Evolutionary conservation across 2,888 invertebrate species (phyloP).

Genomic region (Hyppa rectilinea): DNA sequence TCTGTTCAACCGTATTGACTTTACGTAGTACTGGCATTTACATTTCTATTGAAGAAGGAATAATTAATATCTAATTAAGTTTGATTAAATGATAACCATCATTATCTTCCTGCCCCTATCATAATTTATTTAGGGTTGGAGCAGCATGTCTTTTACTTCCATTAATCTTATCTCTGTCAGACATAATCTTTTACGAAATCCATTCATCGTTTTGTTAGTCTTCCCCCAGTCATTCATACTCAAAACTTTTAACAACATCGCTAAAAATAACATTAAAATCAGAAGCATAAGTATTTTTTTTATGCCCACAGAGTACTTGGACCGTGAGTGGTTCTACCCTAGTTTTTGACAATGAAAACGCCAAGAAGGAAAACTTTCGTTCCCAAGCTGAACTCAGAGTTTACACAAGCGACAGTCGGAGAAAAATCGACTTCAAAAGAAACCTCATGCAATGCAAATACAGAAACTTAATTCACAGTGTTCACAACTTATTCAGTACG

Average conservation of each 20-base stretch:
- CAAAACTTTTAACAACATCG: neutral
- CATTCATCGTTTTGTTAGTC: neutral
- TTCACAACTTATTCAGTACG: slow-evolving; percentile 63
- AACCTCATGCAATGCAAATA: slow-evolving; percentile 62
- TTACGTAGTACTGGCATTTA: neutral
- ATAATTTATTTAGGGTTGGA: neutral
- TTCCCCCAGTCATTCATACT: neutral
- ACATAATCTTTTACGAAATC: neutral
- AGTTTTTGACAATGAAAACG: slow-evolving; percentile 25
- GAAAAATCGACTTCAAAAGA: slow-evolving; percentile 53
- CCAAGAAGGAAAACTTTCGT: slow-evolving; percentile 19
- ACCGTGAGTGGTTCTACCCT: slow-evolving; percentile 12
- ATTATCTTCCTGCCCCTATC: neutral
- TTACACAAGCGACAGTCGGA: slow-evolving; percentile 3
- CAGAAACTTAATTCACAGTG: slow-evolving; percentile 57
- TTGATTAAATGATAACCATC: neutral
- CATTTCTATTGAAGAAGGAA: too few species aligned
- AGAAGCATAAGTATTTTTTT: neutral
- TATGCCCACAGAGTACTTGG: neutral
- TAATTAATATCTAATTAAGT: neutral
- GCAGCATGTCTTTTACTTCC: neutral
- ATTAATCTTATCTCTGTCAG: neutral
- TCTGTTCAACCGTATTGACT: slow-evolving; percentile 1
- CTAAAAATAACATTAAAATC: slow-evolving; percentile 11
- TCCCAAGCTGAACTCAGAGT: slow-evolving; percentile 39